Base-by-base conservation (phyloP, 2,888 invertebrate genomes). In the Trilocha varians region DNA sequence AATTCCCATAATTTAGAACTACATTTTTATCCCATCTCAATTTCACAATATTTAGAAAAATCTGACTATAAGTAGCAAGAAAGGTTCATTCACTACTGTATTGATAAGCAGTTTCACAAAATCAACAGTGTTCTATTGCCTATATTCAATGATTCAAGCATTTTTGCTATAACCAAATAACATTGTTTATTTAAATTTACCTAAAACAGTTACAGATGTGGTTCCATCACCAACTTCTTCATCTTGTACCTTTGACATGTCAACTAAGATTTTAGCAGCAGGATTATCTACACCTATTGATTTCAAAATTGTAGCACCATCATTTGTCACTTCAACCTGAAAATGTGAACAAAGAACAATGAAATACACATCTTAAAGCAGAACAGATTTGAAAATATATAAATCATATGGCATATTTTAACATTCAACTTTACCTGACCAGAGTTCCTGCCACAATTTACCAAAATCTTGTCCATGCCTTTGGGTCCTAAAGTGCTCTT, bases 201-300 rank as follows among this genome's bases (percentile, higher is more conserved):
- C 92, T 50, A 92, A 80, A 34, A 98, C 99, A 41, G 98, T 97
- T 0, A 99, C 99, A 1, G 99, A 99, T 34, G 99, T 99, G n/a
- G 99, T 99, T 11, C 99, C 99, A 89, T 99, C 99, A 36, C 99
- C 99, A 45, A 99, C 99, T 88, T 99, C 99, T 70, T 97, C 97
- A 84, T 99, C 99, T 73, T 99, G 99, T 3, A 97, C 97, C 78
- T 95, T 94, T 11, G 99, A 95, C 91, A 99, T 98, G 57, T 99
- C 97, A n/a, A 99, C 98, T 39, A 99, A 88, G 62, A 99, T 96
- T 84, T 99, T 99, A 1, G 99, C 99, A 18, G 99, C 99, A 15
- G 99, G 98, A 79, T 99, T 99, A 71, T 99, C 99, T 13, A 99
- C 95, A 41, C 99, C 99, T 43, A 99, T 91, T 0, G 96, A 91